Base-by-base conservation (phyloP, 2,797 vertebrate genomes). In the Gymnoscopelus microlampas region DNA sequence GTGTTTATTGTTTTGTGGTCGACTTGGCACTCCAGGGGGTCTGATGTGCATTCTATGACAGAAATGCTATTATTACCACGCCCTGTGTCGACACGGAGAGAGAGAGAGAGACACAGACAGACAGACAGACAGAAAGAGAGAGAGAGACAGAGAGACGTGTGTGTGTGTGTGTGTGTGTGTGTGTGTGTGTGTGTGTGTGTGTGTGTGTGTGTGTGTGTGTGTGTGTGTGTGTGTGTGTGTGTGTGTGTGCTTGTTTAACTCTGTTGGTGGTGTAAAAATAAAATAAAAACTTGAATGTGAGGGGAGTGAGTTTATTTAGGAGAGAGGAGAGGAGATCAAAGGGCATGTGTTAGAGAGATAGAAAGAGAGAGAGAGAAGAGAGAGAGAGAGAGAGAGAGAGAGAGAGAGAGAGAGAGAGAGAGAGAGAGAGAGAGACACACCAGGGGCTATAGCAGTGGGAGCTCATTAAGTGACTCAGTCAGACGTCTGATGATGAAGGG, bases 381-480 rank as follows among this genome's bases (percentile, higher is more conserved):
- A 0, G 2, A 51, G 48, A 70, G 73, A 68, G 74, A 0, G 2
- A 51, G 53, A 82, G 77, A 68, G 55, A 44, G n/a, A n/a, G 75
- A 0, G 2, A 50, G 51, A 19, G 35, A 70, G 74, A 68, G 74
- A 0, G 2, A 51, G 53, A 70, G 74, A 68, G 75, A 0, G 2
- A 51, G 48, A 70, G 73, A 68, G 74, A 0, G 2, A 51, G 53
- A 82, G 77, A 68, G 55, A 44, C 80, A 84, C 82, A 87, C 73
- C 77, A 78, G 80, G 82, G 84, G 84, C 91, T 44, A 10, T 10
- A 44, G 39, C 9, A 44, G 35, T 44, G 39, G 39, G 1, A 29
- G 26, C 39, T 93, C 85, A 88, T 90, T 86, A 88, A 74, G 85
- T 85, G 74, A 74, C 58, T 35, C 68, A 86, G 90, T 91, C 89